Evolutionary conservation across 2,888 invertebrate species (phyloP), one percentile per base, ranked within the genome.

Genomic region (Nomada ferruginata): DNA sequence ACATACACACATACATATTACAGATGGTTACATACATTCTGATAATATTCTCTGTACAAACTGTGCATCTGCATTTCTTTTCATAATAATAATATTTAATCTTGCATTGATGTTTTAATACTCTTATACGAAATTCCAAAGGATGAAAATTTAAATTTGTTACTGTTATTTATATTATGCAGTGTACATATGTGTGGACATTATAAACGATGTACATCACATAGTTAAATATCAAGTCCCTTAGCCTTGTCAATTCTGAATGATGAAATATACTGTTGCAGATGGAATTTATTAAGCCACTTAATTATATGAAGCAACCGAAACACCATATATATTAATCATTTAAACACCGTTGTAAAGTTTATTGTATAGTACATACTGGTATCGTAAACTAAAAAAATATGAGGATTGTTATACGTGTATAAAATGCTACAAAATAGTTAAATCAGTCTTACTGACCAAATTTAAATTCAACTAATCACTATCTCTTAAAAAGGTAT

Each of bases 401-500:
- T 59, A 18, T 18, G 13, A 44, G 23, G 36, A 44, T 68, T 11
- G 20, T 29, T 44, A 44, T 26, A 29, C 13, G 44, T 44, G 53
- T 23, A 65, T 50, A 44, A 64, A 72, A 53, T 7, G 15, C 18
- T 55, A 55, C 26, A 47, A 71, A 55, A 71, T 42, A 65, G 61
- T 77, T 11, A 57, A 78, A 78, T 80, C 72, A 78, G 79, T 80
- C 79, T 71, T 66, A 20, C 44, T 55, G 61, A 80, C 66, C 26
- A 79, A 79, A 77, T 71, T 79, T 53, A 77, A 71, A n/a, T 55
- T 55, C 26, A 63, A 66, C 55, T 26, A 47, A 71, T 61, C 77
- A 63, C 61, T 77, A 63, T 77, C 66, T 42, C 66, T 77, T 42
- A 23, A 80, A 55, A 77, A 66, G 57, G 53, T 26, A 20, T 29